These are phyloP conservation scores for Zonitis immaculata DNA, from an alignment of 2,888 invertebrate genomes.

Conservation along the genomic window DNA sequence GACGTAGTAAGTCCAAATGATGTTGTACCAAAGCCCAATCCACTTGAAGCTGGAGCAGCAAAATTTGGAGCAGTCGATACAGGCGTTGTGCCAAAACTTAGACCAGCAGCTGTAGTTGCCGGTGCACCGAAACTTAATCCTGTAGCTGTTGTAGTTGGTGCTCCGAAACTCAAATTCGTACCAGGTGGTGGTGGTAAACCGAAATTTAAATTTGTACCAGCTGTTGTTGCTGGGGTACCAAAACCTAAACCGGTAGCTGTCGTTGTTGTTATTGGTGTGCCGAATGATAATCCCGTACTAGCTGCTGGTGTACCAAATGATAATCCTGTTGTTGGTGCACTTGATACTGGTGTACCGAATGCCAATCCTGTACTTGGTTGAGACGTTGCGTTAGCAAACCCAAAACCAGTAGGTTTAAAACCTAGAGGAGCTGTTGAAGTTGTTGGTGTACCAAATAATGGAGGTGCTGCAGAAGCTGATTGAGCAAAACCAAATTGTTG, in stretches of 20 bases:
- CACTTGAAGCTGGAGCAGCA: conserved; percentile 9
- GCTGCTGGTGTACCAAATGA: conserved; percentile 4
- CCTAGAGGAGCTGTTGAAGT: neutral
- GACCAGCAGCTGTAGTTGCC: conserved; percentile 7
- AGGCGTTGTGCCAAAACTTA: conserved; percentile 11
- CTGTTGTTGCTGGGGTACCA: conserved; percentile 22
- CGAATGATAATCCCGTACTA: conserved; percentile 7
- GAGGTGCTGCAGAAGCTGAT: conserved; percentile 3
- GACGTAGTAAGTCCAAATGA: no score
- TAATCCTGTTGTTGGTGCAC: conserved; percentile 1
- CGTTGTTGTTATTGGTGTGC: conserved; percentile 5
- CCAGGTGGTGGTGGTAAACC: conserved; percentile 30
- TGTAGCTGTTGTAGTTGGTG: conserved; percentile 15
- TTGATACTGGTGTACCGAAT: conserved; percentile 8
- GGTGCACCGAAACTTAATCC: conserved; percentile 34
- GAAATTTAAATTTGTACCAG: conserved; percentile 32
- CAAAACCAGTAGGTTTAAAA: conserved; percentile 4
- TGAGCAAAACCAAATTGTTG: conserved; percentile 14
- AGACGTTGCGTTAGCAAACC: neutral
- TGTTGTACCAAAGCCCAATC: conserved; percentile 23
- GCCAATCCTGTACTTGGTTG: neutral
- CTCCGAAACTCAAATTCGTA: conserved; percentile 25
- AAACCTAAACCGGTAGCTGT: conserved; percentile 2
- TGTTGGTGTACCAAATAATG: conserved; percentile 10
- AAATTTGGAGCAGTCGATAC: conserved; percentile 24